Evolutionary conservation across 1,140 invertebrate genomes (phyloP).

Genomic region (Zeugodacus cucurbitae): DNA sequence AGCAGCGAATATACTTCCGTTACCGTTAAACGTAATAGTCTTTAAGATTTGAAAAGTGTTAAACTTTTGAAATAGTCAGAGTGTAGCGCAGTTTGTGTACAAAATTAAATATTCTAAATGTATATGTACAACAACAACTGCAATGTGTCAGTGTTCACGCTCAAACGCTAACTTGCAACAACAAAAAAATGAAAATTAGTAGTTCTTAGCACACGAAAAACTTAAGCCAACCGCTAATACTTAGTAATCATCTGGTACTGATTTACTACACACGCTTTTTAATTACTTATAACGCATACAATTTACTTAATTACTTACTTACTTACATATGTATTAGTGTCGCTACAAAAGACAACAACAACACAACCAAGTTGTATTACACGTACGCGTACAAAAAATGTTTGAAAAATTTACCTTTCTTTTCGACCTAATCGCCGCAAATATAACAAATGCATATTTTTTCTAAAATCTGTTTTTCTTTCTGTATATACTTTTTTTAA

Average conservation of each 20-base stretch:
- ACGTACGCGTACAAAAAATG: slow-evolving; percentile 44
- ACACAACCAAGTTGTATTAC: slow-evolving; percentile 13
- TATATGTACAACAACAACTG: background rate
- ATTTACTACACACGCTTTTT: background rate
- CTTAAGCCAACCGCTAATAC: background rate
- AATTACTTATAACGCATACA: background rate
- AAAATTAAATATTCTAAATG: background rate
- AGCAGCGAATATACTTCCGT: background rate
- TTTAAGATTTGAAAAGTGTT: background rate
- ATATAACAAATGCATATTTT: slow-evolving; percentile 31
- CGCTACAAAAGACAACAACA: slow-evolving; percentile 21
- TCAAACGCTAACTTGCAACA: background rate
- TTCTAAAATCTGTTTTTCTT: slow-evolving; percentile 42
- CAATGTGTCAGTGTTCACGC: background rate
- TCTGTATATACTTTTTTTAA: slow-evolving; percentile 29
- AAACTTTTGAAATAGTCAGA: background rate
- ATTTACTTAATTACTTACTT: background rate
- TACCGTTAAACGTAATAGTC: background rate
- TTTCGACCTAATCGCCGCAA: slow-evolving; percentile 20
- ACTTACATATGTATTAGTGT: background rate
- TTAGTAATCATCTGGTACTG: background rate
- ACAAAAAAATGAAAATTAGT: background rate
- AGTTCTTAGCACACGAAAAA: background rate
- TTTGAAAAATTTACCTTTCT: slow-evolving; percentile 46
- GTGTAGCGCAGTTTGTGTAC: background rate